phyloP scores from a whole-genome alignment of 2,113 vertebrate genomes.

The Nannobrachium achirus region DNA sequence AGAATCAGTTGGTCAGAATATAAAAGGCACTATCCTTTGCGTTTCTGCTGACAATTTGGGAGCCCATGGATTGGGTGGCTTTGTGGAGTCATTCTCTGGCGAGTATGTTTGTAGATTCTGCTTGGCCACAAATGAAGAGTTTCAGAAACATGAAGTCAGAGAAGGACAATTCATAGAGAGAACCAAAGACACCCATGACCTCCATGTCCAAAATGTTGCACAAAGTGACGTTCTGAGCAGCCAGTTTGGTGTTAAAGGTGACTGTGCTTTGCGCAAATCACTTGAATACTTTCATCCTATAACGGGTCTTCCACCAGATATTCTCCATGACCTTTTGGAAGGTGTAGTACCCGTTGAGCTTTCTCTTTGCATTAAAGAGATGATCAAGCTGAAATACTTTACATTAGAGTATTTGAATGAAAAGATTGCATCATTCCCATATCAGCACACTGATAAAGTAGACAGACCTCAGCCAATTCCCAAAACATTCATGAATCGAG shows the following conservation, averaged over 20 bases:
- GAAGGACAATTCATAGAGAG: not conserved
- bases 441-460: constrained; percentile 4
- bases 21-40: constrained; percentile 4
- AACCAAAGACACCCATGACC: constrained; percentile 11
- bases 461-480: constrained; percentile 8
- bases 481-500: not conserved
- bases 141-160: not conserved
- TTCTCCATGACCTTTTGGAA: constrained; percentile 3
- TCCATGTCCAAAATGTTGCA: not conserved
- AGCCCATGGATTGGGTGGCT: constrained; percentile 10
- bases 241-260: constrained; percentile 11
- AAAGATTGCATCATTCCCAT: constrained; percentile 11
- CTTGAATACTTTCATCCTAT: constrained; percentile 1
- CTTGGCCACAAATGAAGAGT: constrained; percentile 1
- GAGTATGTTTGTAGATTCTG: not conserved
- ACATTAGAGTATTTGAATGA: constrained; percentile 9
- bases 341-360: not conserved
- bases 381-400: constrained; percentile 1
- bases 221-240: constrained; percentile 3
- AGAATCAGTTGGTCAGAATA: constrained; percentile 6
- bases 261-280: not conserved
- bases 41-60: constrained; percentile 7
- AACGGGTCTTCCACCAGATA: constrained; percentile 8
- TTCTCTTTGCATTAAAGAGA: constrained; percentile 9
- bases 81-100: not conserved